These are phyloP conservation scores for Myoxocephalus aenaeus DNA, from an alignment of 2,797 vertebrate species.

Conservation along the genomic window DNA sequence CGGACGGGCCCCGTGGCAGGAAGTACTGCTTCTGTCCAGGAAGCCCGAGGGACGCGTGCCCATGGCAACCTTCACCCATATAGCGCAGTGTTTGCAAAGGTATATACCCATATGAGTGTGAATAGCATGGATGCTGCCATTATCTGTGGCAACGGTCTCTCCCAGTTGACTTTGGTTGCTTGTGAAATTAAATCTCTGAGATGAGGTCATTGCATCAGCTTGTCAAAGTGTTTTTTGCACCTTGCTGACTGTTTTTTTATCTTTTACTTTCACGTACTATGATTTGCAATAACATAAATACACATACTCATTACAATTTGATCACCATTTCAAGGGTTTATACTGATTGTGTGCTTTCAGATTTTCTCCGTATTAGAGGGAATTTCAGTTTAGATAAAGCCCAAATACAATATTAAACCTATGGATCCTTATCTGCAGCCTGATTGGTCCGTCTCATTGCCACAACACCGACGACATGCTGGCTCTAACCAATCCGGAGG, in stretches of 20 bases:
- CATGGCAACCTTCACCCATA: constrained; percentile 85
- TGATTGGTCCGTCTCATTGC: constrained; percentile 79
- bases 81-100: constrained; percentile 83
- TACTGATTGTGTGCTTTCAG: neutral
- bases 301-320: neutral
- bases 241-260: neutral
- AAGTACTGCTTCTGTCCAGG: constrained; percentile 74
- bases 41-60: constrained; percentile 77
- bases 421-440: constrained; percentile 67
- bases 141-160: neutral
- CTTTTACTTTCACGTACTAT: neutral
- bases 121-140: neutral
- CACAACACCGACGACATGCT: constrained; percentile 79
- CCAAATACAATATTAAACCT: neutral
- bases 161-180: neutral
- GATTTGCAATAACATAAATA: neutral
- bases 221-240: neutral
- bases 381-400: neutral
- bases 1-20: constrained; percentile 72
- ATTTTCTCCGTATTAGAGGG: neutral
- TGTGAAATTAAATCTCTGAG: neutral
- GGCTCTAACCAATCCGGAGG: constrained; percentile 79
- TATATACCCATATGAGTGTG: constrained; percentile 23
- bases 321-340: neutral
- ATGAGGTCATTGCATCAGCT: no score